These are phyloP conservation scores for Lamellibrachia columna DNA, from an alignment of 2,888 invertebrate species.

Conservation along the genomic window DNA sequence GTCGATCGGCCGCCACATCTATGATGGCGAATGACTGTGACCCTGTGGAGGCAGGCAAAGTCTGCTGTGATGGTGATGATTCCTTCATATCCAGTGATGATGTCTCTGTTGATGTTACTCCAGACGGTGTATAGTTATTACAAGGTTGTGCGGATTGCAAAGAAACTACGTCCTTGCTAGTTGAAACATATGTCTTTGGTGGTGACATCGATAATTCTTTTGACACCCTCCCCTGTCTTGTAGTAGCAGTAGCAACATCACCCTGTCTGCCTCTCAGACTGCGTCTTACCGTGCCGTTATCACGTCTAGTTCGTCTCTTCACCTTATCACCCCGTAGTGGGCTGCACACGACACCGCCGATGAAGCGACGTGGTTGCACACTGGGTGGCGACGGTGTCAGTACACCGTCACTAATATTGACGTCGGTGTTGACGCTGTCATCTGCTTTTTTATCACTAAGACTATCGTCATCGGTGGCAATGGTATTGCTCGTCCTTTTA, in stretches of 20 bases:
- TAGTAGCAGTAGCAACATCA: background rate
- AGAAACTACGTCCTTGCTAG: background rate
- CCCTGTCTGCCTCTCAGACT: background rate
- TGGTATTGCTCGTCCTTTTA: background rate
- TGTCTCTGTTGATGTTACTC: background rate
- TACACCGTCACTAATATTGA: background rate
- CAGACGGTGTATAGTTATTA: background rate
- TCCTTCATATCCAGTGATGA: background rate
- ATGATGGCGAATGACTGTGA: conserved; percentile 56
- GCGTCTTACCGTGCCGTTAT: background rate
- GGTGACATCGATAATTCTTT: background rate
- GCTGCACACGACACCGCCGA: background rate
- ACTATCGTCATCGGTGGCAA: background rate
- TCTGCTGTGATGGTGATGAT: conserved; percentile 13
- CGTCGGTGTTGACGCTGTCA: background rate
- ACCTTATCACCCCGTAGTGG: background rate
- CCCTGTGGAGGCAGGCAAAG: conserved; percentile 23
- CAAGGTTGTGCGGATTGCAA: background rate
- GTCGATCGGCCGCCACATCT: conserved; percentile 59
- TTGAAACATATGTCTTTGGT: background rate
- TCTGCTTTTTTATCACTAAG: background rate
- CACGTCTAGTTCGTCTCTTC: background rate
- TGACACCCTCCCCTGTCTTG: background rate
- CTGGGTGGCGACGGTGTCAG: conserved; percentile 6
- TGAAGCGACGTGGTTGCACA: background rate